phyloP scores from a whole-genome alignment of 2,888 invertebrate genomes.

The Tetranychus truncatus region DNA sequence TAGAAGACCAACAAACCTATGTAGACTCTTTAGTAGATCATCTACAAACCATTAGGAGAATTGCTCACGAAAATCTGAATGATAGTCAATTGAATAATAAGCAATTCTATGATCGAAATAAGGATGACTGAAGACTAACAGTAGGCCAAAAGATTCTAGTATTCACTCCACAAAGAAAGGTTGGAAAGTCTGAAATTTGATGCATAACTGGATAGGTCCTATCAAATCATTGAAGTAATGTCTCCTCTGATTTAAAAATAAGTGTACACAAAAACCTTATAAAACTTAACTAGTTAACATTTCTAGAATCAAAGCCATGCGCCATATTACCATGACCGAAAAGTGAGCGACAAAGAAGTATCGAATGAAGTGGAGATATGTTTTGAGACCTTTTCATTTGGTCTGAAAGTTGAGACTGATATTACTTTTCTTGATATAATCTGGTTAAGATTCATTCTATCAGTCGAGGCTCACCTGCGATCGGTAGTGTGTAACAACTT shows the following conservation, averaged over 20 bases:
- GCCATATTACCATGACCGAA: too few species aligned
- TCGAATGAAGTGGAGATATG: too few species aligned
- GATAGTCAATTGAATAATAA: not conserved
- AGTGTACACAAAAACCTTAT: not conserved
- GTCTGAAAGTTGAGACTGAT: too few species aligned
- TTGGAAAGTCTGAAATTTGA: slow-evolving; percentile 12
- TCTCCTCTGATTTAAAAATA: not conserved
- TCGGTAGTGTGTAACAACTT: too few species aligned
- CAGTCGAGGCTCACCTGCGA: too few species aligned
- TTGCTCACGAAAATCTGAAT: not conserved
- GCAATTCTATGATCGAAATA: not conserved
- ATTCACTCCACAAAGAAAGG: not conserved
- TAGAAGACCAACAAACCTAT: not conserved
- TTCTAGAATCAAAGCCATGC: too few species aligned
- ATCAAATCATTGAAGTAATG: not conserved
- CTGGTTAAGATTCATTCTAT: too few species aligned
- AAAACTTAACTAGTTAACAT: too few species aligned
- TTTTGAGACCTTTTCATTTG: too few species aligned
- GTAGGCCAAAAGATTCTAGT: slow-evolving; percentile 10
- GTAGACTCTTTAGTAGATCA: not conserved
- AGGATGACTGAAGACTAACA: not conserved
- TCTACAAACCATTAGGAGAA: not conserved
- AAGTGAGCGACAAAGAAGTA: too few species aligned
- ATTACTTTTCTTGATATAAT: too few species aligned
- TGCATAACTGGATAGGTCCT: not conserved